These are phyloP conservation scores for Paraescarpia echinospica DNA, from an alignment of 1,140 invertebrate genomes.

Conservation along the genomic window DNA sequence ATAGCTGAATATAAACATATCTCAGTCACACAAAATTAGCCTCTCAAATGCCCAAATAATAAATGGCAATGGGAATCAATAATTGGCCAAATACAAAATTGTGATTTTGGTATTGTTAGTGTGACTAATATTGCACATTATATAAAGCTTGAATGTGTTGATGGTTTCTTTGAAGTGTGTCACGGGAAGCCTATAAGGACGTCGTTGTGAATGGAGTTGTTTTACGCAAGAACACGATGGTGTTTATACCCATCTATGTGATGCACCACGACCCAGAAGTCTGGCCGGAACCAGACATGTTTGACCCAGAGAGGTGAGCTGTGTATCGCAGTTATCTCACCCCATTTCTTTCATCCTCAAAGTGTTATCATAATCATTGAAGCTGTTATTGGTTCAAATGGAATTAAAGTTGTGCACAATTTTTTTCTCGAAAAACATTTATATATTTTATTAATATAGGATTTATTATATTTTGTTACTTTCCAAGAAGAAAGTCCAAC, in stretches of 20 bases:
- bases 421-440: not conserved
- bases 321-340: too few relatives aligned
- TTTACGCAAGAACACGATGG: conserved; percentile 38
- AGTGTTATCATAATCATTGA: too few relatives aligned
- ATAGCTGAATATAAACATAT: too few relatives aligned
- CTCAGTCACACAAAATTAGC: too few relatives aligned
- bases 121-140: not conserved
- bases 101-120: not conserved
- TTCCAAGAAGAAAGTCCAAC: not conserved
- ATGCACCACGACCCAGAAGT: conserved; percentile 60
- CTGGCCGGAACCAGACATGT: conserved; percentile 58
- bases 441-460: not conserved
- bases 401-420: not conserved
- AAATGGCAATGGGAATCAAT: too few relatives aligned
- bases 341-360: not conserved
- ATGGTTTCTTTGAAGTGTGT: not conserved
- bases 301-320: conserved; percentile 52
- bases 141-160: not conserved
- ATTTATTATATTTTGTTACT: not conserved
- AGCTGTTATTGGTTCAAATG: not conserved
- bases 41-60: too few relatives aligned
- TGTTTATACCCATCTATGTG: conserved; percentile 61
- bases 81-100: too few relatives aligned
- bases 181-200: not conserved
- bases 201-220: conserved; percentile 35